phyloP scores from a whole-genome alignment of 2,888 invertebrate genomes.

The Ormia ochracea region DNA sequence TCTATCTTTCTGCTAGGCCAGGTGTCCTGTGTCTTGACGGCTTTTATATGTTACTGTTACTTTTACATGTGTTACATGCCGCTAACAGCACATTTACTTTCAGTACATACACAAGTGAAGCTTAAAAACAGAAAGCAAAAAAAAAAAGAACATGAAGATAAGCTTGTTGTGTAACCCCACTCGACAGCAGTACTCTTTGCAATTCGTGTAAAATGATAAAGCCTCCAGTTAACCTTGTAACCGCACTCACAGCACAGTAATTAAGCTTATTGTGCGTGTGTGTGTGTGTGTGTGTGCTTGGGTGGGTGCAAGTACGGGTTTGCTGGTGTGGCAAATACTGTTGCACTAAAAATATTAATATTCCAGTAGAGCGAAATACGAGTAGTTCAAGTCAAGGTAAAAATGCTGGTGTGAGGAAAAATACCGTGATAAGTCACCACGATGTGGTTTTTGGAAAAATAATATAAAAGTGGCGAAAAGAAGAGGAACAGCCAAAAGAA shows the following conservation, averaged over 20 bases:
- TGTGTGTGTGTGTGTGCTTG: background rate
- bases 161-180: background rate
- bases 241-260: constrained; percentile 41
- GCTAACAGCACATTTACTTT: background rate
- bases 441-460: constrained; percentile 49
- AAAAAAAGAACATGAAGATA: constrained; percentile 10
- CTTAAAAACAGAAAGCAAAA: background rate
- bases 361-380: background rate
- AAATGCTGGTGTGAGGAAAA: constrained; percentile 20
- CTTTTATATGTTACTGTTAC: background rate
- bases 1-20: background rate
- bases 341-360: background rate
- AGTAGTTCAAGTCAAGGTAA: constrained; percentile 12
- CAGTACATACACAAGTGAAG: background rate
- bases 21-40: background rate
- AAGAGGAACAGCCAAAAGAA: constrained; percentile 18
- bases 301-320: background rate
- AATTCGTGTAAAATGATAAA: constrained; percentile 20
- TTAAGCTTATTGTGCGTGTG: constrained; percentile 12
- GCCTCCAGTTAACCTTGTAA: constrained; percentile 59
- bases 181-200: background rate
- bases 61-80: background rate
- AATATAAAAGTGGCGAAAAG: constrained; percentile 5
- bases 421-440: constrained; percentile 57
- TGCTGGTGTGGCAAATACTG: background rate